phyloP scores from a whole-genome alignment of 2,113 vertebrate species.

The Lethenteron reissneri region DNA sequence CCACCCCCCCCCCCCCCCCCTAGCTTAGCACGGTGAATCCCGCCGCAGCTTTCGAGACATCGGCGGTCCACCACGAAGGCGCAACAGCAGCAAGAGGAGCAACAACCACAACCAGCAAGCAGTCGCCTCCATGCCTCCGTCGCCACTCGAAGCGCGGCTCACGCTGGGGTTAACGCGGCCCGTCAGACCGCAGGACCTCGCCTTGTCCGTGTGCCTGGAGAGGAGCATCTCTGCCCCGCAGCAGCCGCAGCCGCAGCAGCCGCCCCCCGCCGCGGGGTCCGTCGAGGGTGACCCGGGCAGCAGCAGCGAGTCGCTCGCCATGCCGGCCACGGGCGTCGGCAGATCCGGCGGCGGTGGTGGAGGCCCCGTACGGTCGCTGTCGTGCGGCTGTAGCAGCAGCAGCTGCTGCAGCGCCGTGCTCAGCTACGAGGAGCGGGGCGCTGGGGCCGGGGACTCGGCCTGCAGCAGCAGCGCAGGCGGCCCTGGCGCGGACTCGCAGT shows the following conservation, averaged over 20 bases:
- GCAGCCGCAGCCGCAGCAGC: conserved; percentile 8
- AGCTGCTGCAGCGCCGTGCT: conserved; percentile 32
- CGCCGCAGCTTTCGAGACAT: too few species aligned
- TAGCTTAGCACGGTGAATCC: too few species aligned
- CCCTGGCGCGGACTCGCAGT: conserved; percentile 13
- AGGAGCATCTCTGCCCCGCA: neutral
- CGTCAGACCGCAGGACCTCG: conserved; percentile 10
- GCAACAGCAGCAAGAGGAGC: too few species aligned
- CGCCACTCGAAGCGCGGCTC: conserved; percentile 52
- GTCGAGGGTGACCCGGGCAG: conserved; percentile 16
- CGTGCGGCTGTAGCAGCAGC: conserved; percentile 17
- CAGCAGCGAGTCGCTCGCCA: conserved; percentile 9
- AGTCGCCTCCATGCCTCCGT: conserved; percentile 40
- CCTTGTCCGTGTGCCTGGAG: conserved; percentile 23
- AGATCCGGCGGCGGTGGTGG: conserved; percentile 20
- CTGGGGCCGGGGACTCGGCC: conserved; percentile 13
- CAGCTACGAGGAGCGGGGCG: conserved; percentile 14
- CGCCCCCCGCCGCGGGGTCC: neutral
- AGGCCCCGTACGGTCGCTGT: conserved; percentile 15
- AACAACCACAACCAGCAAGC: too few species aligned
- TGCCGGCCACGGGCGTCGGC: conserved; percentile 16
- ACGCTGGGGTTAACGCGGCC: conserved; percentile 30
- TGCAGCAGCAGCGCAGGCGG: conserved; percentile 13
- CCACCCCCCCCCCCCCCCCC: too few species aligned
- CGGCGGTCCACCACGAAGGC: too few species aligned